Conservation (phyloP, 2,113 vertebrate species). For the Bambusicola thoracicus region DNA sequence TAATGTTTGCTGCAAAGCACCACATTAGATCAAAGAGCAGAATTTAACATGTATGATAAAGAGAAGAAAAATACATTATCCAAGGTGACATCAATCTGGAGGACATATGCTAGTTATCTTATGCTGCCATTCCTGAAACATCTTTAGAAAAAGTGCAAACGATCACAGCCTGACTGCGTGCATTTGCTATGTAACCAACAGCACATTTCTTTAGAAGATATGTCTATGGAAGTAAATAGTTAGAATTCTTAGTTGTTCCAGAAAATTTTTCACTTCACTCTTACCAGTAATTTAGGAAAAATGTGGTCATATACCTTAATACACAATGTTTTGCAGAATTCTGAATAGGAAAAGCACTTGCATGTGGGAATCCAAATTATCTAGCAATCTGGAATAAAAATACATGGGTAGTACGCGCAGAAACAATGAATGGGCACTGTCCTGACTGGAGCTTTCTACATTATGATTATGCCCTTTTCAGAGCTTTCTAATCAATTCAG, state of each 20-base stretch:
- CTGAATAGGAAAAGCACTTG: neutral
- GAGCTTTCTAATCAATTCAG: neutral
- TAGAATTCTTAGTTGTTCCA: neutral
- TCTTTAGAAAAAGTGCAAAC: neutral
- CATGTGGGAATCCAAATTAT: neutral
- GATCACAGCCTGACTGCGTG: neutral
- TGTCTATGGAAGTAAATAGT: neutral
- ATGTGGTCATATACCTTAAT: neutral
- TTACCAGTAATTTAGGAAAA: conserved; percentile 30
- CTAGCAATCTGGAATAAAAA: neutral
- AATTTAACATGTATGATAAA: conserved; percentile 22
- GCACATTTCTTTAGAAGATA: neutral
- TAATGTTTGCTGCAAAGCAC: neutral
- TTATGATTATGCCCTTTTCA: no score
- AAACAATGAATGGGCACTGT: neutral
- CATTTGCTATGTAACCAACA: neutral
- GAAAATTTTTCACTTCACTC: neutral
- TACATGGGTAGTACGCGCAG: no score
- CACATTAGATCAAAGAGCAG: neutral
- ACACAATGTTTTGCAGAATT: neutral
- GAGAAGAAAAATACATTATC: conserved; percentile 26
- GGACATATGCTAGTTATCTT: neutral
- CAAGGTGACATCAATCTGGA: conserved; percentile 6
- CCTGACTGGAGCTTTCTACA: neutral
- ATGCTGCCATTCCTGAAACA: neutral